A percentile compares a stretch with the other conserved stretches of the same genome.
Conservation (phyloP, 2,888 invertebrate genomes). For the Tetranychus truncatus region DNA sequence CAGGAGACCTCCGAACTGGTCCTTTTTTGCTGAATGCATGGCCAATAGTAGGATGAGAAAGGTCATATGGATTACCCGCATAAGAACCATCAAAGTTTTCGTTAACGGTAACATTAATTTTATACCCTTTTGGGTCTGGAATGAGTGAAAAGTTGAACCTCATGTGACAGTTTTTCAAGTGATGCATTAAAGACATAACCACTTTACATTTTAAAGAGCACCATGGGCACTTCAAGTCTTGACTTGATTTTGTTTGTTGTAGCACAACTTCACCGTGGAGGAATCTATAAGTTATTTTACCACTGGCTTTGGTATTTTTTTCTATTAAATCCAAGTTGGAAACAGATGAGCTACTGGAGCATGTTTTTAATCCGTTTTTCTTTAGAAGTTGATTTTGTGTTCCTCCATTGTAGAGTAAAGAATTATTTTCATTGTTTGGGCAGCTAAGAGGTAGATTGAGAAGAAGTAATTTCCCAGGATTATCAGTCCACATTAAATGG, state of each 20-base stretch:
- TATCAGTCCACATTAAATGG: conserved; percentile 49
- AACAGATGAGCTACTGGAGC: background rate
- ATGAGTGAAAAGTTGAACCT: conserved; percentile 80
- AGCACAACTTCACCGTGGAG: conserved; percentile 81
- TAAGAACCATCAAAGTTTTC: conserved; percentile 88
- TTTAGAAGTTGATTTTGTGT: background rate
- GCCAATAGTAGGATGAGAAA: conserved; percentile 54
- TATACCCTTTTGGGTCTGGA: conserved; percentile 43
- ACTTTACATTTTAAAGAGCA: conserved; percentile 73
- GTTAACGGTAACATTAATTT: conserved; percentile 85
- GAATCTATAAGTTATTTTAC: conserved; percentile 56
- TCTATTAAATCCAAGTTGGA: conserved; percentile 6
- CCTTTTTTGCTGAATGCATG: conserved; percentile 47
- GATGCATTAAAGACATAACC: conserved; percentile 73
- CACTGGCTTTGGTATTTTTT: conserved; percentile 9
- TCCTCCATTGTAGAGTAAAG: background rate
- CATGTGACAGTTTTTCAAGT: conserved; percentile 77
- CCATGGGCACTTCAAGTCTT: conserved; percentile 86
- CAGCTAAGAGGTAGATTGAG: background rate
- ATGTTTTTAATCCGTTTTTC: background rate
- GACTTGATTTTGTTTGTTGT: conserved; percentile 83
- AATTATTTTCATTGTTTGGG: conserved; percentile 6
- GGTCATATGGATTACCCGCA: conserved; percentile 64
- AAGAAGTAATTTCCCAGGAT: conserved; percentile 7
- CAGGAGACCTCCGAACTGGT: conserved; percentile 51